Conservation (phyloP, 2,113 vertebrate genomes). For the Sminthopsis crassicaudata region DNA sequence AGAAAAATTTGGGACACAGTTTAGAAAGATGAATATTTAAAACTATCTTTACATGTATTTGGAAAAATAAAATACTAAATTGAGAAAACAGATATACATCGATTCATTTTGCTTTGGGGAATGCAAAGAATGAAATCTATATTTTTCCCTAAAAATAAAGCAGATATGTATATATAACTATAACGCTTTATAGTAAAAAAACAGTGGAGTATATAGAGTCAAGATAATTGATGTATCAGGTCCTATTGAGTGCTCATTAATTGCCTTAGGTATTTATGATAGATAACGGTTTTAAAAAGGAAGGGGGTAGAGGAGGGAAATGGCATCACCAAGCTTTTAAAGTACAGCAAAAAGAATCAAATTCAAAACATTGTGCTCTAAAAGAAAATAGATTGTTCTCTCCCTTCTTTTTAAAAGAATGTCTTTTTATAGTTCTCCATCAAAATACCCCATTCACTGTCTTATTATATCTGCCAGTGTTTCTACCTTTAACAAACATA, state of each 20-base stretch:
- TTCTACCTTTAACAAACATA: background rate
- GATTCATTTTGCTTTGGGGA: background rate
- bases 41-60: too few relatives aligned
- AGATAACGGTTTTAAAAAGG: too few relatives aligned
- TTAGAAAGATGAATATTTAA: too few relatives aligned
- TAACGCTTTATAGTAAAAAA: background rate
- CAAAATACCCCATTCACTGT: background rate
- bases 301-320: background rate
- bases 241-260: background rate
- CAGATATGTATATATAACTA: background rate
- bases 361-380: background rate
- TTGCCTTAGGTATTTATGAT: background rate
- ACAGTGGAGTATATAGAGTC: background rate
- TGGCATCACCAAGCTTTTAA: background rate
- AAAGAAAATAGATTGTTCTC: background rate
- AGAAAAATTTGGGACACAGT: too few relatives aligned
- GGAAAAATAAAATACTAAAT: too few relatives aligned
- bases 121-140: background rate
- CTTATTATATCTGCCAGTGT: background rate
- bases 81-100: background rate
- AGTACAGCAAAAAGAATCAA: background rate
- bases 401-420: background rate
- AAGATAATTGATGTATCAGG: background rate
- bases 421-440: background rate
- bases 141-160: background rate